A percentile compares a stretch with the other conserved stretches of the same genome.
Conservation (phyloP, 2,113 vertebrate genomes). For the Pogonocichla stellata region DNA sequence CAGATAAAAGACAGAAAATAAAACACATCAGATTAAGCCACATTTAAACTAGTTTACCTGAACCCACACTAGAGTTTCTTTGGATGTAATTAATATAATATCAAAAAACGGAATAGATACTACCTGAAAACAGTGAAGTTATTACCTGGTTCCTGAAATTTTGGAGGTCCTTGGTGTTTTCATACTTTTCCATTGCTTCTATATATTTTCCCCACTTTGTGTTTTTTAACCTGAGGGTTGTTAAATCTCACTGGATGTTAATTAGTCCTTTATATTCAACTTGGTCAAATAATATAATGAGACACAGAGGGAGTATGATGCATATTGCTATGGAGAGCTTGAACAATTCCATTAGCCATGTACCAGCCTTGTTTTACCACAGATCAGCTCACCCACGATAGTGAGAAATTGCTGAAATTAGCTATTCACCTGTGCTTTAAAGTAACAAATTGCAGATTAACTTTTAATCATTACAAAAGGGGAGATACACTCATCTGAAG, state of each 20-base stretch:
- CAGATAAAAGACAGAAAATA: background rate
- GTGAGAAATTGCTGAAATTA: background rate
- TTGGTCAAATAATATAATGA: background rate
- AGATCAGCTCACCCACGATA: background rate
- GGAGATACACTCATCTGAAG: background rate
- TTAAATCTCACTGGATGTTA: background rate
- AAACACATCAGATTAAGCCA: background rate
- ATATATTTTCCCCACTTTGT: background rate
- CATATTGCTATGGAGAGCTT: background rate
- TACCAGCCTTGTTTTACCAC: background rate
- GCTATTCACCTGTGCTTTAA: background rate
- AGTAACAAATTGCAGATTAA: background rate
- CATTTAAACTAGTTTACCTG: background rate
- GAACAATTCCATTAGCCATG: background rate
- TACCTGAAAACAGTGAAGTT: background rate
- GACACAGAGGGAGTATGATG: background rate
- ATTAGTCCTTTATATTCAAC: background rate
- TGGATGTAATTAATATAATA: background rate
- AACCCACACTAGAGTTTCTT: background rate
- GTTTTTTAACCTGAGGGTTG: background rate
- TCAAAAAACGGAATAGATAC: background rate
- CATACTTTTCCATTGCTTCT: background rate
- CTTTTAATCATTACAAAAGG: background rate
- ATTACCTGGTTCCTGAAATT: background rate
- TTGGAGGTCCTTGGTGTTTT: background rate